A percentile compares a stretch with the other conserved stretches of the same genome.
These are phyloP conservation scores for Scotopteryx bipunctaria DNA, from an alignment of 2,888 invertebrate genomes.

Conservation along the genomic window DNA sequence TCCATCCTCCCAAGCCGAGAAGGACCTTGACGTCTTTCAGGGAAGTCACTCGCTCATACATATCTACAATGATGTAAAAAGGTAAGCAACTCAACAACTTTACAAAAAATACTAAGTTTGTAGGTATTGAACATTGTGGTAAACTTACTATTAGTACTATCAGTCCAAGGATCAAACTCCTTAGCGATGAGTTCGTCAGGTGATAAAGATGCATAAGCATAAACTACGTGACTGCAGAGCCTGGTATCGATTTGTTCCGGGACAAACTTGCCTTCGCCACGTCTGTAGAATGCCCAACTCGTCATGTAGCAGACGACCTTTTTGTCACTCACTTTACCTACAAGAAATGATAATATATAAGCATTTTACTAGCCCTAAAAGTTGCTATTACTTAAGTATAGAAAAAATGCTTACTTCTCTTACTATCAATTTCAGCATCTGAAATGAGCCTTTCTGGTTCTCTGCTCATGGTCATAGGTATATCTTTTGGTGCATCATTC, in stretches of 20 bases:
- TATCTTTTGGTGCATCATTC: constrained; percentile 51
- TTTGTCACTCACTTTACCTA: constrained; percentile 69
- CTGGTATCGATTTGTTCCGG: constrained; percentile 92
- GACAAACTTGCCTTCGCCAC: constrained; percentile 91
- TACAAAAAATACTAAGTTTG: neutral
- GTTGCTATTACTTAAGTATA: no score
- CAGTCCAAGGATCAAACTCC: constrained; percentile 94
- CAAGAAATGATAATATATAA: constrained; percentile 13
- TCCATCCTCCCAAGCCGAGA: constrained; percentile 97
- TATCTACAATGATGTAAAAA: constrained; percentile 75
- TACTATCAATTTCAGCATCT: constrained; percentile 48
- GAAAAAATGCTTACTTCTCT: constrained; percentile 67
- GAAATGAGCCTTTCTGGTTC: constrained; percentile 49
- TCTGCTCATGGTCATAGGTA: constrained; percentile 38
- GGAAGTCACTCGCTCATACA: constrained; percentile 90
- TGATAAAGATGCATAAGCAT: constrained; percentile 94
- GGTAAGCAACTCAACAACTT: neutral
- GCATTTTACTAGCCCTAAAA: neutral
- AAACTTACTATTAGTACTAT: constrained; percentile 90
- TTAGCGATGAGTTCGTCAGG: constrained; percentile 90
- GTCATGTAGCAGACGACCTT: constrained; percentile 93
- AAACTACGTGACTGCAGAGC: constrained; percentile 94
- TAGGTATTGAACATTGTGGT: neutral
- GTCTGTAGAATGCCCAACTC: constrained; percentile 94
- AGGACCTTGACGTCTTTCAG: constrained; percentile 86